Evolutionary conservation across 2,797 vertebrate species (phyloP).

Genomic region (Psittacula echo): DNA sequence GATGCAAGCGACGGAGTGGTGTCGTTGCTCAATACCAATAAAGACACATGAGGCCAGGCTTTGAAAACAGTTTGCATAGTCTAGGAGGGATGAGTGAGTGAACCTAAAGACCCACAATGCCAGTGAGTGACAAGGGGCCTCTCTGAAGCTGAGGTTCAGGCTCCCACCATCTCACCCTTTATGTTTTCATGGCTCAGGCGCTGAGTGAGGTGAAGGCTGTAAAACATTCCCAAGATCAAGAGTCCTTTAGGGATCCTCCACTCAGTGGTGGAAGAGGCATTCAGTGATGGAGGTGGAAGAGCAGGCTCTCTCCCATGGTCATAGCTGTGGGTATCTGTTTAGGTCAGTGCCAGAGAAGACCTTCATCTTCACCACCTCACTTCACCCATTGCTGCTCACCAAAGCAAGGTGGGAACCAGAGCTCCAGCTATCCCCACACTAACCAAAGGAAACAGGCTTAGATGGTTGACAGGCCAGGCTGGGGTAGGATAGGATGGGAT

Average conservation of each 20-base stretch:
- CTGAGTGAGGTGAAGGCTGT: background rate
- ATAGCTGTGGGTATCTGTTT: background rate
- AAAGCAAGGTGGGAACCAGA: background rate
- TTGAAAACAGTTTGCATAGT: slow-evolving; percentile 23
- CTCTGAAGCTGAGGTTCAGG: background rate
- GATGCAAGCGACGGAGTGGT: background rate
- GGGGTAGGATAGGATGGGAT: background rate
- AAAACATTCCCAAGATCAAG: background rate
- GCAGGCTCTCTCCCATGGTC: background rate
- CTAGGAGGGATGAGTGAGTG: background rate
- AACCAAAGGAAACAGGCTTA: background rate
- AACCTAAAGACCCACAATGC: background rate
- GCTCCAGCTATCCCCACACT: background rate
- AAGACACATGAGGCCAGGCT: background rate
- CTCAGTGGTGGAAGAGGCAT: background rate
- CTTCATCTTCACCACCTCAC: background rate
- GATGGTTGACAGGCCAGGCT: background rate
- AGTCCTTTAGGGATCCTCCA: background rate
- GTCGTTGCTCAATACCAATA: slow-evolving; percentile 22
- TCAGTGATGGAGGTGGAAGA: background rate
- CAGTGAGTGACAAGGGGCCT: background rate
- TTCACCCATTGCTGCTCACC: background rate
- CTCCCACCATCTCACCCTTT: background rate
- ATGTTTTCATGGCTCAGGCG: background rate
- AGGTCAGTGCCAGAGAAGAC: background rate